A percentile compares a stretch with the other conserved stretches of the same genome.
These are phyloP conservation scores for Psettodes erumei DNA, from an alignment of 2,113 vertebrate genomes.

Conservation along the genomic window DNA sequence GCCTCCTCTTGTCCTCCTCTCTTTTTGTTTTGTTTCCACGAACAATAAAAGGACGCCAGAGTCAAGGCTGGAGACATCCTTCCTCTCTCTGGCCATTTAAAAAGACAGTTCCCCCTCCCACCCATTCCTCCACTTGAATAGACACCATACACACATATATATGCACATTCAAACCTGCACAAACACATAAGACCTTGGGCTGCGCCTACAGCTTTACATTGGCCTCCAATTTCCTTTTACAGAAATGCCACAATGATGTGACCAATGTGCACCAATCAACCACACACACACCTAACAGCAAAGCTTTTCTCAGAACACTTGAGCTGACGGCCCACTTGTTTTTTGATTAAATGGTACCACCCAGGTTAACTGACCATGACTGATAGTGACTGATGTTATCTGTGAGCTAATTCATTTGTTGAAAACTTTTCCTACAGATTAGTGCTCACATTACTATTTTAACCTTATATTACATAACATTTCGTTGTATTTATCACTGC, in stretches of 20 bases:
- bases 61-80: constrained; percentile 75
- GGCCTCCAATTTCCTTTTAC: constrained; percentile 57
- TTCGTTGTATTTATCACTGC: constrained; percentile 27
- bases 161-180: constrained; percentile 18
- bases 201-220: constrained; percentile 71
- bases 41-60: constrained; percentile 80
- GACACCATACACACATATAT: constrained; percentile 62
- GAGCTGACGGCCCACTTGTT: constrained; percentile 48
- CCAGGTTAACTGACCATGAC: constrained; percentile 49
- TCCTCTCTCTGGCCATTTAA: constrained; percentile 69
- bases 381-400: constrained; percentile 35
- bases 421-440: constrained; percentile 26
- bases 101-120: constrained; percentile 64
- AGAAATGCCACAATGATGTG: constrained; percentile 40
- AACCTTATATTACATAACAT: constrained; percentile 20
- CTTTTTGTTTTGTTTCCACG: constrained; percentile 80
- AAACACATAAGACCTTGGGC: constrained; percentile 45
- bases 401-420: constrained; percentile 23
- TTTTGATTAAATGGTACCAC: constrained; percentile 62
- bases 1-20: constrained; percentile 60
- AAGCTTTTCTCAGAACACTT: constrained; percentile 59
- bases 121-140: constrained; percentile 70
- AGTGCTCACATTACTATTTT: constrained; percentile 30
- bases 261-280: constrained; percentile 18
- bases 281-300: constrained; percentile 36